Evolutionary conservation across 2,113 vertebrate genomes (phyloP), one percentile per base, ranked within the genome.

Genomic region (Cheilinus undulatus): DNA sequence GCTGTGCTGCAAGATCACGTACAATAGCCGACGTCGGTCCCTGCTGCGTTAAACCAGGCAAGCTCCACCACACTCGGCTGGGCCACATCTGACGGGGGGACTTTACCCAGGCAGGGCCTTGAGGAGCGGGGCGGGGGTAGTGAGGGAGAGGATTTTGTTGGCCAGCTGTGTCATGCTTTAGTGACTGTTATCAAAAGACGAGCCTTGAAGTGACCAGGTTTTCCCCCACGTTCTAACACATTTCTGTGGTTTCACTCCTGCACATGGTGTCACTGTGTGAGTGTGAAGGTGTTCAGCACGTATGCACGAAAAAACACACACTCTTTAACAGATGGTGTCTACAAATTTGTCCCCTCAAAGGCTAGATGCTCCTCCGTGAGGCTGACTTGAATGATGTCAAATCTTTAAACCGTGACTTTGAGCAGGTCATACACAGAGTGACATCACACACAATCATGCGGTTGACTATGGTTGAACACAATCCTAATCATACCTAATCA

Each of bases 131-230:
- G 20, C 42, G 56, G 23, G 12, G 45, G 46, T 27, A 38, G 36
- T 51, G 40, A 23, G 23, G 65, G 36, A 38, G 52, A 30, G 68
- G 66, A 52, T 77, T 85, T 86, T 54, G 40, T 50, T 17, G 73
- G 74, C 65, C 88, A 89, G 85, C 76, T 87, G 89, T 83, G 89
- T 91, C 84, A 81, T 80, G 91, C 69, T 85, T 89, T 86, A 69
- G 67, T 79, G 82, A 73, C 28, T 54, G 66, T 27, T 46, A 70
- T 89, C 82, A 88, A 89, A 86, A 66, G 78, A 74, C 9, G 4
- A 51, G 61, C 76, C 58, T 54, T 54, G 48, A 61, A 23, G 43
- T 12, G 13, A 26, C 56, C 53, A 57, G 43, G 46, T 50, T 69
- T 27, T 43, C 40, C 43, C 27, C 23, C 36, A 43, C 34, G 64